Base-by-base conservation (phyloP, 1,140 invertebrate species). In the Drosophila grimshawi region DNA sequence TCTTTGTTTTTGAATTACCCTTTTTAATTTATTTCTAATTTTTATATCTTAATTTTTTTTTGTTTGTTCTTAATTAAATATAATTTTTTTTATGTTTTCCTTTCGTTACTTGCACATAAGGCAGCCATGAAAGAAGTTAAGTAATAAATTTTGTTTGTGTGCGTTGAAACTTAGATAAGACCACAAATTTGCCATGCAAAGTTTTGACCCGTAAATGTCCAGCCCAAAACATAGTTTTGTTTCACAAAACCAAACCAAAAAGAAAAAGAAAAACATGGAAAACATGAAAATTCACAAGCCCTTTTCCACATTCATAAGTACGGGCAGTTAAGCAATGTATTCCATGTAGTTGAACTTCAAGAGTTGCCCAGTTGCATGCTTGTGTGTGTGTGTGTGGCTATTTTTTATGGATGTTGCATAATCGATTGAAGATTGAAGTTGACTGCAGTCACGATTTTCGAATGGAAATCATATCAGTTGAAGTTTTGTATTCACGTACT, bases 401-500 rank as follows among this genome's bases (percentile, higher is more conserved):
- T 49, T 59, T 1, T 43, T 56, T 53, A 62, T 45, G 61, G 61
- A 56, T 64, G 48, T 73, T 81, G 72, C 52, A 81, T 72, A 62
- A 70, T 67, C 78, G 67, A 81, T 81, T 81, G 78, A 72, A 81
- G 65, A 56, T 19, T 19, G 19, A 81, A 61, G 78, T 72, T 80
- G 78, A 81, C 65, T 77, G 67, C 64, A 59, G 66, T 33, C 70
- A 56, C 65, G 78, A 61, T 46, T 69, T 76, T 45, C n/a, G 41
- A 11, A 29, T n/a, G 29, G 7, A 32, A 64, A 33, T 32, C 29
- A 52, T 43, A 29, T 41, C 29, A 4, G 7, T 11, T 30, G 5
- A 7, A 10, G 19, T 3, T 39, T 55, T 33, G 29, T 39, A 56
- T 10, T 27, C 53, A 11, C 4, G 19, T 19, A 7, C 29, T 43